Base-by-base conservation (phyloP, 1,140 invertebrate genomes). In the Euborellia annulipes region DNA sequence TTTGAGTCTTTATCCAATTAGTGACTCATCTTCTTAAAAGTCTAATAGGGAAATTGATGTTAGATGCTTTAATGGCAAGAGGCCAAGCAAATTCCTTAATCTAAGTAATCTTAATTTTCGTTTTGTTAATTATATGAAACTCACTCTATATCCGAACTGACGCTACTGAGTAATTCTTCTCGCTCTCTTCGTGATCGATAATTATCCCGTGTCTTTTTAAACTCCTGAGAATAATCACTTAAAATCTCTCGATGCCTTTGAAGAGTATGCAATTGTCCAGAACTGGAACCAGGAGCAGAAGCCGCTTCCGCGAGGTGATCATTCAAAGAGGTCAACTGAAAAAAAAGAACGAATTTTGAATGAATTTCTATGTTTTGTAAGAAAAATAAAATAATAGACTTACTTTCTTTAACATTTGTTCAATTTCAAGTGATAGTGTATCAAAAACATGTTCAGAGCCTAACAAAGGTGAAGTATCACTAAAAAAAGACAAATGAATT, bases 201-300 rank as follows among this genome's bases (percentile, higher is more conserved):
- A 56, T 94, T 90, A 45, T 83, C 79, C 57, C 79, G 82, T 0
- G 89, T 95, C 62, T 93, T 93, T 45, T 81, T 77, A 58, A 91
- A 97, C 64, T 98, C 93, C 58, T 89, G 75, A 18, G 82, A 79
- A 57, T 97, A 94, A 58, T 96, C 92, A 63, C 88, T 75, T 36
- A 91, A 64, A 55, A 98, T 98, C 63, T 97, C 93, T 54, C 86
- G 75, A 60, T 98, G 94, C 21, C 93, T 70, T 61, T 96, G 89
- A 47, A 95, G 70, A 2, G 89, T 97, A 58, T 97, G 91, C 45
- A 89, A 67, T 56, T 90, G 79, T 3, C 85, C 85, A 43, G 80
- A 76, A 41, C 80, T 78, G 18, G 81, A 75, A 19, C 79, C 75
- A 38, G 56, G 55, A 14, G 53, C 52, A 22, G 57, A 55, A 3